Evolutionary conservation across 2,113 vertebrate genomes (phyloP), one percentile per base, ranked within the genome.

Genomic region (Xenus cinereus): DNA sequence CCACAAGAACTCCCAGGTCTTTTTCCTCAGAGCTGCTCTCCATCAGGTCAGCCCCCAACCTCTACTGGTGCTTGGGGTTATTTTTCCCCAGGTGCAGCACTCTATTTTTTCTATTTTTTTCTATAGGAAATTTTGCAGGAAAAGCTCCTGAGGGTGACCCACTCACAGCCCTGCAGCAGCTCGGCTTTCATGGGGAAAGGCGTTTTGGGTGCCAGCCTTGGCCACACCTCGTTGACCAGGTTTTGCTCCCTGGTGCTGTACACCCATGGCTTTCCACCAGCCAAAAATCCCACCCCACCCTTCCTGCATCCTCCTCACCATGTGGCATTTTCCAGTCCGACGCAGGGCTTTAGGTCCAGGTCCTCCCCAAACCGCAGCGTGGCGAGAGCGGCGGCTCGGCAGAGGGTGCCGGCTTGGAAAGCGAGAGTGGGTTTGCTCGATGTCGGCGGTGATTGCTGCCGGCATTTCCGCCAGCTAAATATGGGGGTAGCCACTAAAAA

Each of bases 401-500:
- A 46, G 54, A 62, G 12, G 21, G 10, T 75, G 56, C 5, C 0
- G 8, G 10, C 0, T 1, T 43, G 53, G 73, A 92, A 96, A 93
- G 77, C 2, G 62, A 96, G 79, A 93, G 85, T 37, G 78, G 56
- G 60, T 77, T 93, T 63, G 27, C 56, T 64, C 4, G 1, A 7
- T 67, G 73, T 15, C 0, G 3, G 37, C 11, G 19, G 43, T 89
- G 80, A 81, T 50, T 43, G 43, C 45, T 45, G 26, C 56, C 2
- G 0, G 73, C 56, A 32, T 89, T 94, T 96, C 88, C 45, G 4
- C n/a, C 51, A 57, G 16, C 64, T 75, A 90, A 93, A 68, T 68
- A 71, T 32, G 57, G 76, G 86, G 80, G 39, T 50, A 81, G 93
- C 69, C 93, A n/a, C 95, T 64, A 71, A 84, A 94, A 81, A 84